Evolutionary conservation across 2,888 invertebrate genomes (phyloP).

Genomic region (Sclerodermus sp.): DNA sequence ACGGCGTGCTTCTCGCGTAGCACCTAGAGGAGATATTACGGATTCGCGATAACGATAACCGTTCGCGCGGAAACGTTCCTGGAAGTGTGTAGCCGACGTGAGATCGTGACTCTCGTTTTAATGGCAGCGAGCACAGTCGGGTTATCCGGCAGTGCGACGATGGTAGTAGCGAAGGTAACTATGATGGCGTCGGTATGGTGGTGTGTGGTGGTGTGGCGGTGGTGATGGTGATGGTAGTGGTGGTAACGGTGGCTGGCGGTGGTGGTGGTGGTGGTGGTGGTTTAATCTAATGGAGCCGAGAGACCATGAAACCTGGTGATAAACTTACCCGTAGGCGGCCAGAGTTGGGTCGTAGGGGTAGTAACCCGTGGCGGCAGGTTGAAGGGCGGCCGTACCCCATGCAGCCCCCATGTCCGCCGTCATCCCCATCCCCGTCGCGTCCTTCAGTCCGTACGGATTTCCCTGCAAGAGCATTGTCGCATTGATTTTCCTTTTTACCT

Average conservation of each 20-base stretch:
- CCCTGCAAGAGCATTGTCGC: constrained; percentile 62
- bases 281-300: constrained; percentile 39
- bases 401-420: constrained; percentile 84
- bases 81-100: constrained; percentile 15
- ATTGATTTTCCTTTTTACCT: neutral
- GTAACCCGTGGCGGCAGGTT: constrained; percentile 83
- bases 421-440: constrained; percentile 68
- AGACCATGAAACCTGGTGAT: constrained; percentile 40
- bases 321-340: constrained; percentile 89
- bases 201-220: too few species aligned
- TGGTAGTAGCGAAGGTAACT: too few species aligned
- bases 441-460: constrained; percentile 87
- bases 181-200: constrained; percentile 4
- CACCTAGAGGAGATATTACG: constrained; percentile 23
- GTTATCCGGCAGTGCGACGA: too few species aligned
- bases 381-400: constrained; percentile 88
- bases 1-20: constrained; percentile 5
- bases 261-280: constrained; percentile 19
- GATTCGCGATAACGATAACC: constrained; percentile 37
- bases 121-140: constrained; percentile 20
- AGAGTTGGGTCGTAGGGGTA: constrained; percentile 92
- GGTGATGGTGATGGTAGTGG: constrained; percentile 6
- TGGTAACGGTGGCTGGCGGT: neutral
- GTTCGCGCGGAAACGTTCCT: constrained; percentile 18
- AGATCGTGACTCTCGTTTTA: constrained; percentile 37